Evolutionary conservation across 2,113 vertebrate species (phyloP), one percentile per base, ranked within the genome.

Genomic region (Boleophthalmus pectinirostris): DNA sequence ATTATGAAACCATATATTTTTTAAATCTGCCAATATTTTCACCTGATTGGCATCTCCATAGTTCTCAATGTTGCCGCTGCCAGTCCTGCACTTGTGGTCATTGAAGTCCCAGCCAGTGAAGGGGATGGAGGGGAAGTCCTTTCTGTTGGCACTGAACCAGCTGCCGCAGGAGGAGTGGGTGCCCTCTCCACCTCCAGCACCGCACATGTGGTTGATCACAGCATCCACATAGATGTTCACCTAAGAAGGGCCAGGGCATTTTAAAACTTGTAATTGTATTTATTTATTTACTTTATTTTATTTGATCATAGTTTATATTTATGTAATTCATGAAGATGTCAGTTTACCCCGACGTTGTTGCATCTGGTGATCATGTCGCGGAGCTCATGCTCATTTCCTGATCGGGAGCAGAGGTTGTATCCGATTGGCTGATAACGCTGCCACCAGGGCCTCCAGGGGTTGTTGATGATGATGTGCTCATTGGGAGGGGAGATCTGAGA

Each of bases 131-230:
- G 96, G 95, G 81, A 99, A 99, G 0, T 95, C 91, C 70, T 90
- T 80, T 0, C 2, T 89, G 25, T 72, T 51, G 4, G 96, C 85
- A 35, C 84, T 94, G 87, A 95, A 99, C 88, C 95, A 97, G 73
- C 92, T 95, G 21, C 97, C 95, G 77, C 97, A 99, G 20, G 93
- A 93, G 5, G 95, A 94, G 76, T 93, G 93, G 3, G 75, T 90
- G 1, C 96, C 96, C 61, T 93, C 79, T 13, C 93, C 91, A 2
- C 84, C 92, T 3, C 78, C 86, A 0, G 90, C 75, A 14, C 94
- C 94, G 2, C 94, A 96, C 97, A 99, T 98, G 74, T 99, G 96
- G 82, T 98, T 99, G 79, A 98, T 92, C 24, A 98, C 91, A 24
- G 91, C 94, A 49, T 98, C 97, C 73, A 96, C 96, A 8, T 97